These are phyloP conservation scores for Drosophila flavopinicola DNA, from an alignment of 2,888 invertebrate genomes.

Conservation along the genomic window DNA sequence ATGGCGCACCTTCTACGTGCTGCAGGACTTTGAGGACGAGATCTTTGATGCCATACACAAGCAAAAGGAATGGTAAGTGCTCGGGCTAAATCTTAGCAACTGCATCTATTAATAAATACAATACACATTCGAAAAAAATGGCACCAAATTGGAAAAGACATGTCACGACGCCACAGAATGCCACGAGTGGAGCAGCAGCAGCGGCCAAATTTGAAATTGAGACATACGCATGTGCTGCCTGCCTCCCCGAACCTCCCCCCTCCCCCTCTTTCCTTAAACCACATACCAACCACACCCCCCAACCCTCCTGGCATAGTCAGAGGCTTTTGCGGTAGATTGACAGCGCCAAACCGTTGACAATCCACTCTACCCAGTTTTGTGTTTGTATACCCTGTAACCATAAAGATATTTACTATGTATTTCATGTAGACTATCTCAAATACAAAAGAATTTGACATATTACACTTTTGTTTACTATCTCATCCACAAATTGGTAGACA, in stretches of 20 bases:
- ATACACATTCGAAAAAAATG: slow-evolving; percentile 24
- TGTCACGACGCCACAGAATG: slow-evolving; percentile 42
- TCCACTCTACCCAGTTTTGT: slow-evolving; percentile 2
- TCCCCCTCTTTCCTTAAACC: background rate
- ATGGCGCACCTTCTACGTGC: slow-evolving; percentile 88
- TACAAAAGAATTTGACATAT: no score
- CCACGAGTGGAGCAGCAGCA: slow-evolving; percentile 43
- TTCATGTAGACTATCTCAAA: no score
- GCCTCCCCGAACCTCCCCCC: background rate
- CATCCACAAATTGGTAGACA: no score
- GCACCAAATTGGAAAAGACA: slow-evolving; percentile 44
- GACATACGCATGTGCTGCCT: slow-evolving; percentile 59
- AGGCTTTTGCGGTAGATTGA: slow-evolving; percentile 50
- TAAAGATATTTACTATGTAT: background rate
- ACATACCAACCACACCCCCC: background rate
- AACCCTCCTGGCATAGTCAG: no score
- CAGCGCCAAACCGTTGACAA: slow-evolving; percentile 53
- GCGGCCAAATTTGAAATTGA: slow-evolving; percentile 72
- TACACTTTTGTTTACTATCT: no score
- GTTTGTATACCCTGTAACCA: slow-evolving; percentile 1
- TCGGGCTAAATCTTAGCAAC: slow-evolving; percentile 1
- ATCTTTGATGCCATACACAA: slow-evolving; percentile 88
- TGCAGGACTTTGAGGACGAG: slow-evolving; percentile 89
- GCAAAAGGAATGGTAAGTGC: slow-evolving; percentile 86
- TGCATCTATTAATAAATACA: slow-evolving; percentile 16